Evolutionary conservation across 2,797 vertebrate genomes (phyloP).

Genomic region (Clarias fuscus): DNA sequence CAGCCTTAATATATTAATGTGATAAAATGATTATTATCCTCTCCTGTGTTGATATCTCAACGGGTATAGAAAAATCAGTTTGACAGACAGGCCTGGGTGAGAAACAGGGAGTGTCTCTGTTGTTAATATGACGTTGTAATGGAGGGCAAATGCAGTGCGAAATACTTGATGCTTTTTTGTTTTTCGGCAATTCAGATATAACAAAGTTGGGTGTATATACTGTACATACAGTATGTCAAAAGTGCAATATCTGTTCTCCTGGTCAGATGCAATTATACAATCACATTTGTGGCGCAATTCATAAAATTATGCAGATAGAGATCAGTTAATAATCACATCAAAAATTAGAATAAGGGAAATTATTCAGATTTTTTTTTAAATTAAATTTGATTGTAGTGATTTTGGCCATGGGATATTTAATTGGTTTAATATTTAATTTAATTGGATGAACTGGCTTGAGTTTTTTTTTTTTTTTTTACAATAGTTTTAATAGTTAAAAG

Average conservation of each 20-base stretch:
- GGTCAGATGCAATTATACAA: background rate
- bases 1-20: conserved; percentile 93
- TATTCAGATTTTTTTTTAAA: too few species aligned
- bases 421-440: too few species aligned
- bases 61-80: conserved; percentile 26
- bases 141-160: background rate
- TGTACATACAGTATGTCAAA: too few species aligned
- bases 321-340: background rate
- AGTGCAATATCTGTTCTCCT: background rate
- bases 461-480: too few species aligned
- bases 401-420: background rate
- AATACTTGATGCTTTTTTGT: background rate
- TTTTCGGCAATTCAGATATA: background rate
- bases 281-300: background rate
- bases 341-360: background rate
- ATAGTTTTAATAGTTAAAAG: background rate
- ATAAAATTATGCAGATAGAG: background rate
- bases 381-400: background rate
- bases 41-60: conserved; percentile 40
- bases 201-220: background rate
- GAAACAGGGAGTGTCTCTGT: background rate
- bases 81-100: background rate
- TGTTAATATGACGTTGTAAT: background rate
- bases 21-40: conserved; percentile 86
- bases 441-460: too few species aligned